Conservation (phyloP, 2,888 invertebrate genomes). For the Phyto melanocephala region DNA sequence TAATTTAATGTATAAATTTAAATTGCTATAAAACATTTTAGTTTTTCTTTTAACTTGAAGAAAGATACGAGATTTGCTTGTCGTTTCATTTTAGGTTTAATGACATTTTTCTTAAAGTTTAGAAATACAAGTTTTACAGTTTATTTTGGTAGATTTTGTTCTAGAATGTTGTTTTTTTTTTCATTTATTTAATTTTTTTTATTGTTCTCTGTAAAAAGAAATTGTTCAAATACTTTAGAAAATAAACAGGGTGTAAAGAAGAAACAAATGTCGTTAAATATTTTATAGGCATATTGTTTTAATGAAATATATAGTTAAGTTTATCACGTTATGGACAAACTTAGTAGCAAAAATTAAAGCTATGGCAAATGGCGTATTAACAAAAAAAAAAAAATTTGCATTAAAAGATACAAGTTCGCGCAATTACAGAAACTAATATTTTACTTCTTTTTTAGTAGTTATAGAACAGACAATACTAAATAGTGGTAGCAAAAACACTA, state of each 20-base stretch:
- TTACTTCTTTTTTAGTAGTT: too few species aligned
- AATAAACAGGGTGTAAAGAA: conserved; percentile 49
- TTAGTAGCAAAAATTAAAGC: too few species aligned
- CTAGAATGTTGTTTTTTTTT: conserved; percentile 41
- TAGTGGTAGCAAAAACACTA: too few species aligned
- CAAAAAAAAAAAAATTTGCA: too few species aligned
- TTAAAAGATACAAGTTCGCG: too few species aligned
- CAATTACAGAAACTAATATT: too few species aligned
- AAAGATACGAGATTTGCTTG: conserved; percentile 2
- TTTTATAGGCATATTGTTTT: too few species aligned
- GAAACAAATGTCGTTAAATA: neutral
- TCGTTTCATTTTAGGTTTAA: conserved; percentile 42
- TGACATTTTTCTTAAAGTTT: conserved; percentile 52
- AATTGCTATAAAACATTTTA: conserved; percentile 1
- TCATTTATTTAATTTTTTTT: neutral
- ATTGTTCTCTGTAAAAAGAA: conserved; percentile 3
- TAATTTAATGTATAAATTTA: conserved; percentile 35
- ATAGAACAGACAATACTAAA: too few species aligned
- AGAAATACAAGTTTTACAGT: conserved; percentile 35
- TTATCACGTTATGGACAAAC: too few species aligned
- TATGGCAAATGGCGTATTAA: too few species aligned
- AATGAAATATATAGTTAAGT: too few species aligned
- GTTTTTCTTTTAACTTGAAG: neutral
- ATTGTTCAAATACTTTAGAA: conserved; percentile 48
- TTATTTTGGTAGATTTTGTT: conserved; percentile 3